These are phyloP conservation scores for Neolamprologus caudopunctatus DNA, from an alignment of 2,113 vertebrate species.

Conservation along the genomic window DNA sequence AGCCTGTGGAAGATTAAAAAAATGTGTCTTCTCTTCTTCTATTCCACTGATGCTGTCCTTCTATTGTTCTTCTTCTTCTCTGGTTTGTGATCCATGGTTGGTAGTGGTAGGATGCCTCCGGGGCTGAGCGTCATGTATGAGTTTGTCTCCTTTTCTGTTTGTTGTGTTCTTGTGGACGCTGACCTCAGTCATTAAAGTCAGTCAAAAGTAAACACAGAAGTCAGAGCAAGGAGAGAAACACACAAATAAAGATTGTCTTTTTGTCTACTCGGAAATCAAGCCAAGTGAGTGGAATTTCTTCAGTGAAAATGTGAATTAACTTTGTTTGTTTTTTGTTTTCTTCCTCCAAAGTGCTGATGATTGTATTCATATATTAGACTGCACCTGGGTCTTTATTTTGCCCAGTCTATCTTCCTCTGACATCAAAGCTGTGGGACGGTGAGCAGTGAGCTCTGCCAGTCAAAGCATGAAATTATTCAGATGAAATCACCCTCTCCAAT, in stretches of 20 bases:
- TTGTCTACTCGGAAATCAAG: slow-evolving; percentile 55
- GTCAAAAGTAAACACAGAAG: slow-evolving; percentile 54
- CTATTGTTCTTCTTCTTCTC: slow-evolving; percentile 59
- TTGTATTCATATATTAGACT: slow-evolving; percentile 10
- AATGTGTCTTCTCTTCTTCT: slow-evolving; percentile 59
- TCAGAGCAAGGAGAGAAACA: slow-evolving; percentile 62
- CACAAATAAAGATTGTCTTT: slow-evolving; percentile 73
- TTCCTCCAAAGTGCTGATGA: not conserved
- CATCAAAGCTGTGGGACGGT: slow-evolving; percentile 23
- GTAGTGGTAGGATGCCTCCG: slow-evolving; percentile 60
- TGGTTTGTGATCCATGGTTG: slow-evolving; percentile 61
- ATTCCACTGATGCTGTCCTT: slow-evolving; percentile 59
- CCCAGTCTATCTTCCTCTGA: slow-evolving; percentile 15
- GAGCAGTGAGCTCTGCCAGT: slow-evolving; percentile 48
- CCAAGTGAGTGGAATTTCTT: slow-evolving; percentile 44
- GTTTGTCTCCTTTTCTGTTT: slow-evolving; percentile 63
- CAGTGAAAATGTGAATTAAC: slow-evolving; percentile 19
- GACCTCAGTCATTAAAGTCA: slow-evolving; percentile 48
- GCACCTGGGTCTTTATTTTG: slow-evolving; percentile 27
- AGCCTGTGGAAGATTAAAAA: slow-evolving; percentile 62
- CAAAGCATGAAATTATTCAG: slow-evolving; percentile 66
- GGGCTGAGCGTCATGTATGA: slow-evolving; percentile 60
- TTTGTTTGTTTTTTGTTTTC: not conserved
- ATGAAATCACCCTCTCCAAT: slow-evolving; percentile 55
- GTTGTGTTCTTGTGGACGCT: slow-evolving; percentile 53